Percentiles rank a stretch among this genome's conserved stretches.
Conservation (phyloP, 2,888 invertebrate species). For the Ptychoptera albimana region DNA sequence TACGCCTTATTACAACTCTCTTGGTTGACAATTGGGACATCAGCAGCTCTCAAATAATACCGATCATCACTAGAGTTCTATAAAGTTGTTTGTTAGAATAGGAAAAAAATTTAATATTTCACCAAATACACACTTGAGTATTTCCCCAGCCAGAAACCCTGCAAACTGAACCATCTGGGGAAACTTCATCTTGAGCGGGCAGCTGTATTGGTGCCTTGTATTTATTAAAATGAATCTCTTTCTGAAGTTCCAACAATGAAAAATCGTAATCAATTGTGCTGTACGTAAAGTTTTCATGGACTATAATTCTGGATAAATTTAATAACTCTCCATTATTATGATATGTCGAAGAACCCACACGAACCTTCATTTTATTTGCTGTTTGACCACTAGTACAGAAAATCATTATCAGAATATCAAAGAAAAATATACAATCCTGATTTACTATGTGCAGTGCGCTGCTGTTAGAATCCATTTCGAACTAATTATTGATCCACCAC, state of each 20-base stretch:
- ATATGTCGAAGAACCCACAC: slow-evolving; percentile 1
- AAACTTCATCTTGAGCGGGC: neutral
- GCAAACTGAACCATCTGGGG: slow-evolving; percentile 1
- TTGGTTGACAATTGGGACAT: slow-evolving; percentile 21
- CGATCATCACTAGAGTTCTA: slow-evolving; percentile 13
- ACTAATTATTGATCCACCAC: slow-evolving; percentile 4
- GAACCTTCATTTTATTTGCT: neutral
- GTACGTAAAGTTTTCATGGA: neutral
- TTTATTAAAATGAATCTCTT: slow-evolving; percentile 1
- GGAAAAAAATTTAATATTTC: too few relatives aligned
- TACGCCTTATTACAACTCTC: slow-evolving; percentile 16
- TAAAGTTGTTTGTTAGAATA: neutral
- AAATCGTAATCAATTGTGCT: slow-evolving; percentile 3
- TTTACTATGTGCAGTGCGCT: slow-evolving; percentile 3
- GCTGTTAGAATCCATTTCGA: slow-evolving; percentile 3
- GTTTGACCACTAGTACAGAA: neutral
- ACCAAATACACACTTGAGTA: neutral
- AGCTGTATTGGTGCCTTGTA: slow-evolving; percentile 1
- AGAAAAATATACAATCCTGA: neutral
- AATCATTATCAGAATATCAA: neutral
- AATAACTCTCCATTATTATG: neutral
- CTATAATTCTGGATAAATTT: neutral
- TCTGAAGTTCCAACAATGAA: slow-evolving; percentile 1
- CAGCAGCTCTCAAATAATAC: slow-evolving; percentile 15
- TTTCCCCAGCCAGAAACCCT: slow-evolving; percentile 3